Evolutionary conservation across 2,797 vertebrate genomes (phyloP), one percentile per base, ranked within the genome.

Genomic region (Nothura maculosa): DNA sequence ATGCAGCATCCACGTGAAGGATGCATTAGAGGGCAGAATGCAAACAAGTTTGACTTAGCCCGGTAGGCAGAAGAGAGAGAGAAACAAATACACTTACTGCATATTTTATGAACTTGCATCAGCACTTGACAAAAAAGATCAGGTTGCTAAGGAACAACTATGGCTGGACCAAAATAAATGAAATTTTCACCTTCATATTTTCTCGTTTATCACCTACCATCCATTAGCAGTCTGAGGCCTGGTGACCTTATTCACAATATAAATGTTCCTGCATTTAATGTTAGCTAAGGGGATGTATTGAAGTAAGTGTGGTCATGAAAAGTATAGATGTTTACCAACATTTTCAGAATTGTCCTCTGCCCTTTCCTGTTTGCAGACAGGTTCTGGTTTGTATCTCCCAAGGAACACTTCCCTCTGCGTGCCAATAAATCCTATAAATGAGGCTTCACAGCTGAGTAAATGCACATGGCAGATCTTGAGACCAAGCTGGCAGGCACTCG

Each of bases 1-100:
- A 58, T 0, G 0, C 12, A 67, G 28, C 0, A 1, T 72, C 75
- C 28, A 30, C 13, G 3, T 12, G 7, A 88, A 81, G 28, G 0
- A 1, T 52, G 14, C 55, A 20, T 80, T 68, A 68, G 67, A 62
- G 0, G 3, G 43, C 40, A 43, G 74, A 69, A 60, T 36, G 30
- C 69, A 83, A 60, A 74, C 0, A 69, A 38, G 1, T 20, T 54
- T 38, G 30, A 82, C 34, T 80, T 76, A 69, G 55, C 68, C 76
- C 61, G 40, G 10, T 13, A 72, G 60, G 54, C 60, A 68, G 66
- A 81, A 10, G 64, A 70, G 28, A 81, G 40, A 38, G 25, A 55
- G 34, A 69, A 21, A 63, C 28, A 76, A 62, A 73, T 67, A 47
- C 22, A 30, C 45, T 72, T 21, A 17, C 14, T 69, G 42, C 43